These are phyloP conservation scores for Myrmecobius fasciatus DNA, from an alignment of 2,113 vertebrate genomes.

Conservation along the genomic window DNA sequence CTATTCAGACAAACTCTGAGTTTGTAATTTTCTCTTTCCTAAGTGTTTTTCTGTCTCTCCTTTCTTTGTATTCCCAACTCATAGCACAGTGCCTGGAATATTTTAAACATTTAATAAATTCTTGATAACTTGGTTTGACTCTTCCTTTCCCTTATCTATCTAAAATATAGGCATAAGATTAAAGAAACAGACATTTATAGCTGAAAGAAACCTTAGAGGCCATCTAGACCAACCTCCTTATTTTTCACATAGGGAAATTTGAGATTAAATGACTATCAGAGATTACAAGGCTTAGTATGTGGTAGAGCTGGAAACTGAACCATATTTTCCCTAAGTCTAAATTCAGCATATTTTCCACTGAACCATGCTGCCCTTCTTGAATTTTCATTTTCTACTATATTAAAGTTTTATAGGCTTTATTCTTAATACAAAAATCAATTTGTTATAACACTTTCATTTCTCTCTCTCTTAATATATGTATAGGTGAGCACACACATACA, in stretches of 20 bases:
- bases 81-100: background rate
- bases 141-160: background rate
- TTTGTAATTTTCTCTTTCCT: background rate
- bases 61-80: background rate
- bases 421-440: background rate
- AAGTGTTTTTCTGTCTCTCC: background rate
- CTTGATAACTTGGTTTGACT: background rate
- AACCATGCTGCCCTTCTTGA: background rate
- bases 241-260: background rate
- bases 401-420: background rate
- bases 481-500: too few species aligned
- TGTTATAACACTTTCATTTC: background rate
- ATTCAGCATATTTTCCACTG: background rate
- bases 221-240: background rate
- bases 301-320: background rate
- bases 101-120: background rate
- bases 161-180: background rate
- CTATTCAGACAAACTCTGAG: background rate
- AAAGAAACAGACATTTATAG: background rate
- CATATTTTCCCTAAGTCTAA: background rate
- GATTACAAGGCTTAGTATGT: background rate
- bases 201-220: background rate
- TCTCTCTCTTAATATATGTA: too few species aligned
- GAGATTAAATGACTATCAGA: background rate
- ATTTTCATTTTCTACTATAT: background rate